Conservation (phyloP, 2,888 invertebrate species). For the Cecidostiba fungosa region DNA sequence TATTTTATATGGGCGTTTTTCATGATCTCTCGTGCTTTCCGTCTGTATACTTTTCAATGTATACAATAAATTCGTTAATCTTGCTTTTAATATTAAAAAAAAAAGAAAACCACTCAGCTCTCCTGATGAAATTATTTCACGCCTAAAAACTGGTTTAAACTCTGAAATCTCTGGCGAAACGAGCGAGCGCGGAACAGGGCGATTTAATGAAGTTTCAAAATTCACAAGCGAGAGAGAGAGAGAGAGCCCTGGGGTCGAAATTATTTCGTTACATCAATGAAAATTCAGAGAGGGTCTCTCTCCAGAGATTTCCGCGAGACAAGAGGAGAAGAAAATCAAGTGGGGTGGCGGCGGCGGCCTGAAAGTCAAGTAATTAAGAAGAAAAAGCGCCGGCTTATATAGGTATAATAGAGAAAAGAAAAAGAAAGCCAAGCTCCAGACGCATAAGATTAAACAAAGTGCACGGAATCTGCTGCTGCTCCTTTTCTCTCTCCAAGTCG, state of each 20-base stretch:
- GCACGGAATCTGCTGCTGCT: constrained; percentile 14
- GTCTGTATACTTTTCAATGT: neutral
- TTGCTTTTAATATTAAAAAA: constrained; percentile 8
- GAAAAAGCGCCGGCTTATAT: constrained; percentile 46
- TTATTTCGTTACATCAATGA: constrained; percentile 57
- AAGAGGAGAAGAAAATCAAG: constrained; percentile 33
- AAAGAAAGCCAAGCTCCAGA: constrained; percentile 40
- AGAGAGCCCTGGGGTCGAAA: constrained; percentile 25
- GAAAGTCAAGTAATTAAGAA: constrained; percentile 56
- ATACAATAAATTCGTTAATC: neutral
- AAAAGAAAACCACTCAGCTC: neutral
- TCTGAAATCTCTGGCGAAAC: constrained; percentile 13
- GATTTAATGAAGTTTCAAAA: constrained; percentile 62
- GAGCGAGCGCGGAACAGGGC: constrained; percentile 1
- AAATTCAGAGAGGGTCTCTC: constrained; percentile 42
- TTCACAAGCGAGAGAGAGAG: constrained; percentile 40
- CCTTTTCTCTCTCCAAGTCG: neutral
- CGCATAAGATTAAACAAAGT: constrained; percentile 62
- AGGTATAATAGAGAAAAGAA: constrained; percentile 23
- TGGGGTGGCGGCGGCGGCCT: constrained; percentile 31
- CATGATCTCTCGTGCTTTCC: neutral
- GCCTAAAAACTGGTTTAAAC: constrained; percentile 32
- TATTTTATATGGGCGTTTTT: neutral
- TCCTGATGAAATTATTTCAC: neutral
- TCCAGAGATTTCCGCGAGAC: constrained; percentile 46